Evolutionary conservation across 2,113 vertebrate genomes (phyloP), one percentile per base, ranked within the genome.

Genomic region (Scolopax mira): DNA sequence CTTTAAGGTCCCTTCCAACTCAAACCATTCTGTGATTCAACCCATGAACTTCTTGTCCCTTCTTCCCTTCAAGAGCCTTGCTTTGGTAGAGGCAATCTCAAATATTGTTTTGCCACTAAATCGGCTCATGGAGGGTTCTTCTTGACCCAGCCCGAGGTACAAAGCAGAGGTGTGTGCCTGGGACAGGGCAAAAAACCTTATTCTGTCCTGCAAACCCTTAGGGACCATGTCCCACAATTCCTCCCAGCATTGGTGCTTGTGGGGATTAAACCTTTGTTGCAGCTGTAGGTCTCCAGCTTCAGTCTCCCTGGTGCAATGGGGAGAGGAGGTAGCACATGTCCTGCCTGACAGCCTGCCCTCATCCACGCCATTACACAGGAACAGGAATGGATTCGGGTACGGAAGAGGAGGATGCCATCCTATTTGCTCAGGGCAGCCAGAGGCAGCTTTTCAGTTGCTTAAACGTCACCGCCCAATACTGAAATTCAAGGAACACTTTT

Each of bases 201-300:
- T 55, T 31, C 22, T 37, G 41, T 33, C 31, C 49, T 28, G 22
- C 6, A 21, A 6, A 27, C 1, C 1, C 16, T 42, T 31, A 35
- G 24, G 25, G 21, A 41, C 2, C 0, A 1, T 31, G 10, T 4
- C 15, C 9, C 19, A 19, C 1, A 0, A 4, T 19, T 75, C 5
- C 1, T 21, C 27, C 33, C 31, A 55, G 13, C 17, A 27, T 1
- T 10, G 37, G 23, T 18, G 18, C 18, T 30, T 1, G 0, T 4
- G 10, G 37, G 27, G 8, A 39, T 64, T 23, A 69, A 74, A 39
- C 21, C 16, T 61, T 4, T 3, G 7, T 8, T 28, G 13, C 6
- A 4, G 13, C 18, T 5, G 10, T 39, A 18, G 7, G 46, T 42
- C 48, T 60, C 3, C 9, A 10, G 9, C 18, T 64, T 69, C 71